These are phyloP conservation scores for Holacanthella duospinosa DNA, from an alignment of 2,888 invertebrate genomes.

Conservation along the genomic window DNA sequence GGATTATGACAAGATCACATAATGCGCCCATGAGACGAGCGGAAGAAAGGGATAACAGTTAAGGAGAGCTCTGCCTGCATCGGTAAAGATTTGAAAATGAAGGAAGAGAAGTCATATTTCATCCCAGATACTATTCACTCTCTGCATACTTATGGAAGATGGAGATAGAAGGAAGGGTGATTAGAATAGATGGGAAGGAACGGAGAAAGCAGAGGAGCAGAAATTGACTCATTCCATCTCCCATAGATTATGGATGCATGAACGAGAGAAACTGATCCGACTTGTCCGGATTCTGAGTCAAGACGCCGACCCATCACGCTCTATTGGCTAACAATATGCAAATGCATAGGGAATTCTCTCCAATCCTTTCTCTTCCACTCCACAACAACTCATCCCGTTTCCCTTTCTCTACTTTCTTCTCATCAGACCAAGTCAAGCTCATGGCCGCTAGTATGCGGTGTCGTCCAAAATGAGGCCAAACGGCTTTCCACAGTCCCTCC, in stretches of 20 bases:
- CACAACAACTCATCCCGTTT: conserved; percentile 2
- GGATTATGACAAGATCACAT: conserved; percentile 35
- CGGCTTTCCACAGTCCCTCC: too few species aligned
- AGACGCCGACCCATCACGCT: conserved; percentile 20
- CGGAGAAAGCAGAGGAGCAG: conserved; percentile 3
- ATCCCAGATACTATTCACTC: conserved; percentile 26
- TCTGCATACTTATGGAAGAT: conserved; percentile 33
- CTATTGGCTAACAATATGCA: conserved; percentile 32
- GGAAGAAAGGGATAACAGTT: conserved; percentile 29
- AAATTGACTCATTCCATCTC: conserved; percentile 24
- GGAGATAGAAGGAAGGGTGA: conserved; percentile 7
- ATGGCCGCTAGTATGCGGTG: not conserved
- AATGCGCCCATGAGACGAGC: conserved; percentile 18
- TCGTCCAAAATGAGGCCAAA: not conserved
- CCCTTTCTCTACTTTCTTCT: too few species aligned
- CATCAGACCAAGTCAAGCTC: too few species aligned
- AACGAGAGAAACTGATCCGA: conserved; percentile 22
- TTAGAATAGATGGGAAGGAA: conserved; percentile 1
- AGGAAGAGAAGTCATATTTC: conserved; percentile 33
- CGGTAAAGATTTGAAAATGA: conserved; percentile 31
- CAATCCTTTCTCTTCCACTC: not conserved
- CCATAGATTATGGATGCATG: conserved; percentile 21
- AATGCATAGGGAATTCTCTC: conserved; percentile 9
- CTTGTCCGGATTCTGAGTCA: conserved; percentile 16
- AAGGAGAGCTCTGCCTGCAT: conserved; percentile 20